Evolutionary conservation across 1,140 invertebrate genomes (phyloP).

Genomic region (Brachionus plicatilis): DNA sequence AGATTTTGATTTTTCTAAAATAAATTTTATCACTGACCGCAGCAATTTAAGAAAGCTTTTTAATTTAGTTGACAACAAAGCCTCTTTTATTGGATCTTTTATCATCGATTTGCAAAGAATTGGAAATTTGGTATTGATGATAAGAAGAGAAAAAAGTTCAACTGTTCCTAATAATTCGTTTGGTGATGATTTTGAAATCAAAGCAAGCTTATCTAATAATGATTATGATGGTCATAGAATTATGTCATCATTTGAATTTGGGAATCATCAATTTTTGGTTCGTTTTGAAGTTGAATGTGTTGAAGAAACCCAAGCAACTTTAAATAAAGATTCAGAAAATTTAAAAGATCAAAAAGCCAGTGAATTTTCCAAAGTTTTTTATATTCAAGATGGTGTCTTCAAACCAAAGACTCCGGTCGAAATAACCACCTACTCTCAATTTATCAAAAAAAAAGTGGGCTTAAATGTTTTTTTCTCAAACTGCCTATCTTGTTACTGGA

Average conservation of each 20-base stretch:
- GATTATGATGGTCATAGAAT: neutral
- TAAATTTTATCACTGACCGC: neutral
- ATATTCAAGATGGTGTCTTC: neutral
- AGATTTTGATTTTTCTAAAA: neutral
- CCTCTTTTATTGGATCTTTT: neutral
- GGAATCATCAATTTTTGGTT: neutral
- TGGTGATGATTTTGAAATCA: constrained; percentile 14
- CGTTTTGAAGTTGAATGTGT: neutral
- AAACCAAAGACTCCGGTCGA: neutral
- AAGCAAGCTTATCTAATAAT: neutral
- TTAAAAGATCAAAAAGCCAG: neutral
- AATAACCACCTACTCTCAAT: neutral
- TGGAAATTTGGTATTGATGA: neutral
- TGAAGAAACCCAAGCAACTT: neutral
- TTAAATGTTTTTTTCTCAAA: constrained; percentile 11
- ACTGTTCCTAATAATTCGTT: neutral
- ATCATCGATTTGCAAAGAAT: neutral
- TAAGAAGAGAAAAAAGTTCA: neutral
- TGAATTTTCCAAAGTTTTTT: neutral
- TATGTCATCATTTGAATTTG: neutral
- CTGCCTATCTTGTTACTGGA: neutral
- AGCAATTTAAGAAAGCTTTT: constrained; percentile 3
- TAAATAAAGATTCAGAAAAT: neutral
- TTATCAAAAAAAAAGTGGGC: neutral
- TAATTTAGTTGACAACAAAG: neutral